phyloP scores from a whole-genome alignment of 1,140 invertebrate genomes.

The Helicorthomorpha holstii region DNA sequence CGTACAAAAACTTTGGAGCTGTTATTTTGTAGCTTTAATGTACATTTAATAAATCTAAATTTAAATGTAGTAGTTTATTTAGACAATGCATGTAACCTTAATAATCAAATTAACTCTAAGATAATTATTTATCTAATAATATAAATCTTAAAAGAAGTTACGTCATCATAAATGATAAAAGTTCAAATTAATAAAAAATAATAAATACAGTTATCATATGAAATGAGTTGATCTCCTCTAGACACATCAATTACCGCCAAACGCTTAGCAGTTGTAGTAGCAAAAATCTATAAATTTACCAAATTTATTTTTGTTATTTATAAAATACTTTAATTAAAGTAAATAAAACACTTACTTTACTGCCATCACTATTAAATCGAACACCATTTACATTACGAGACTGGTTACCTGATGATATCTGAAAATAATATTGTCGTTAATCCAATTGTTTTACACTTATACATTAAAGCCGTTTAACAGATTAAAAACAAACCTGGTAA shows the following conservation, averaged over 20 bases:
- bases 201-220: slow-evolving; percentile 30
- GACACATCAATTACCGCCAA: slow-evolving; percentile 32
- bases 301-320: too few species aligned
- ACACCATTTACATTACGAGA: slow-evolving; percentile 31
- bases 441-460: too few species aligned
- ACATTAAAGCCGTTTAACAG: not conserved
- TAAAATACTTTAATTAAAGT: too few species aligned
- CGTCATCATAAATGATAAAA: not conserved
- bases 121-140: too few species aligned
- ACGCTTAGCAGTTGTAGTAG: slow-evolving; percentile 29
- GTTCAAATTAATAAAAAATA: not conserved
- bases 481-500: slow-evolving; percentile 21
- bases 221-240: slow-evolving; percentile 28
- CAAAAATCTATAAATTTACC: slow-evolving; percentile 25
- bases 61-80: too few species aligned
- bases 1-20: too few species aligned
- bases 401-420: slow-evolving; percentile 27
- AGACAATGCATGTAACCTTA: too few species aligned
- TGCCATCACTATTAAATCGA: slow-evolving; percentile 31
- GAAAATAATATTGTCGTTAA: slow-evolving; percentile 7
- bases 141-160: not conserved
- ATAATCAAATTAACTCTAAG: too few species aligned
- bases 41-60: too few species aligned
- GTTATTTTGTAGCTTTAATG: too few species aligned
- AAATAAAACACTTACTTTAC: slow-evolving; percentile 20